Conservation (phyloP, 1,140 invertebrate species). For the Drosophila ercepeae region DNA sequence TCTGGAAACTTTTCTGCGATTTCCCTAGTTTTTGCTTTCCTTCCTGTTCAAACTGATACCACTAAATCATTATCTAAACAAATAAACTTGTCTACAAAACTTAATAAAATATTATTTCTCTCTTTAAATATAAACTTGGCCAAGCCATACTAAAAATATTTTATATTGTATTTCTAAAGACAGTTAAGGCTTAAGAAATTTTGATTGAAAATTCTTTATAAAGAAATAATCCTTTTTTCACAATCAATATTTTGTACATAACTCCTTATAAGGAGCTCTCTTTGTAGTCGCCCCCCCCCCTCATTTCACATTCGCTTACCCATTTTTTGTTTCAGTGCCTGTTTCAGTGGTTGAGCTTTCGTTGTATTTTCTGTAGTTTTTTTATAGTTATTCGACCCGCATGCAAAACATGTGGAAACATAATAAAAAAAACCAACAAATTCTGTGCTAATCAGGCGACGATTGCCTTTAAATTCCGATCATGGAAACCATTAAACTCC, state of each 20-base stretch:
- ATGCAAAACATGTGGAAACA: constrained; percentile 41
- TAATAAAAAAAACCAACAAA: constrained; percentile 21
- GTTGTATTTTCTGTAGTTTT: constrained; percentile 15
- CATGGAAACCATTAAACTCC: constrained; percentile 31
- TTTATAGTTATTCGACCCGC: constrained; percentile 57
- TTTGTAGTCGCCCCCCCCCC: too few relatives aligned
- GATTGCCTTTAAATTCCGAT: constrained; percentile 37
- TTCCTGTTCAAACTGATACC: neutral
- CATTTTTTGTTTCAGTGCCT: neutral
- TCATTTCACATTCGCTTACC: too few relatives aligned
- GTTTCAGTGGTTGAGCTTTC: neutral
- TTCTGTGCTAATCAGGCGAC: constrained; percentile 20
- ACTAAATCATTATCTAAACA: constrained; percentile 10
- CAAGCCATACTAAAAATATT: neutral
- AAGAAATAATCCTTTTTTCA: too few relatives aligned
- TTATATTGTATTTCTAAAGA: neutral
- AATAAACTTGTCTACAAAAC: neutral
- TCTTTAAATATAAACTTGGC: neutral
- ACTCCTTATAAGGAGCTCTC: neutral
- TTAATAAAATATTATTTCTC: neutral
- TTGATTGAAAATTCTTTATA: too few relatives aligned
- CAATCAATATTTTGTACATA: too few relatives aligned
- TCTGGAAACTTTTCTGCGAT: constrained; percentile 46
- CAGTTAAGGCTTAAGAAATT: too few relatives aligned
- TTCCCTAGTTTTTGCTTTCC: constrained; percentile 4